Base-by-base conservation (phyloP, 92 coral and sea anemone genomes). In the Porites evermanni region DNA sequence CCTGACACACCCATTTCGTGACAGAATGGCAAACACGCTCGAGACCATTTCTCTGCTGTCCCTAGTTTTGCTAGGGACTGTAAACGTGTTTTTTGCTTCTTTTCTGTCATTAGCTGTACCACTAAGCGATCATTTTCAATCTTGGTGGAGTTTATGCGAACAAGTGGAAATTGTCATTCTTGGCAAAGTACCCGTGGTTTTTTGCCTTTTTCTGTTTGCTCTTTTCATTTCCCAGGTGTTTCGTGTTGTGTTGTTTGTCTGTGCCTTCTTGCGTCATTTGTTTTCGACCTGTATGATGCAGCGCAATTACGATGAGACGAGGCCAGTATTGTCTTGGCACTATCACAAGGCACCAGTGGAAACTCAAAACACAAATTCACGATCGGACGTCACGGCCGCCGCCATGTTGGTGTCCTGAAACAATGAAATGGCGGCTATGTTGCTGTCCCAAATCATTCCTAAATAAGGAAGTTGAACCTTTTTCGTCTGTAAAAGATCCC, bases 31-130 rank as follows among this genome's bases (percentile, higher is more conserved):
- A 17, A 79, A 87, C 64, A 60, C 5, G 21, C 13, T 79, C 7
- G 90, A 87, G 65, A 69, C 90, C 75, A 51, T 76, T 47, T 87
- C 90, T 44, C 76, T 87, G 75, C 67, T 87, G 69, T 72, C 58
- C 10, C 16, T 87, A 13, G 90, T 87, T 50, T 72, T 79, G 17
- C 64, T 87, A 11, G 90, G 64, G 18, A 53, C 60, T 13, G 54
- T 87, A 2, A 87, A 80, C 74, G 44, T 53, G 23, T 79, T 72
- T 74, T 56, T 24, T 26, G 89, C 89, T 24, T 77, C 89, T 2
- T 85, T 85, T 38, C 61, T 65, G 26, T 67, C 89, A 13, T 24
- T 65, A 8, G 89, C 81, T 26, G 71, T 77, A 12, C 70, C 56
- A 20, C 78, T 88, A 20, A 8, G 23, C 69, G 85, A 80, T 51